Percentiles rank a stretch among this genome's conserved stretches.
phyloP scores from a whole-genome alignment of 2,888 invertebrate genomes.

The Watsonalla binaria region DNA sequence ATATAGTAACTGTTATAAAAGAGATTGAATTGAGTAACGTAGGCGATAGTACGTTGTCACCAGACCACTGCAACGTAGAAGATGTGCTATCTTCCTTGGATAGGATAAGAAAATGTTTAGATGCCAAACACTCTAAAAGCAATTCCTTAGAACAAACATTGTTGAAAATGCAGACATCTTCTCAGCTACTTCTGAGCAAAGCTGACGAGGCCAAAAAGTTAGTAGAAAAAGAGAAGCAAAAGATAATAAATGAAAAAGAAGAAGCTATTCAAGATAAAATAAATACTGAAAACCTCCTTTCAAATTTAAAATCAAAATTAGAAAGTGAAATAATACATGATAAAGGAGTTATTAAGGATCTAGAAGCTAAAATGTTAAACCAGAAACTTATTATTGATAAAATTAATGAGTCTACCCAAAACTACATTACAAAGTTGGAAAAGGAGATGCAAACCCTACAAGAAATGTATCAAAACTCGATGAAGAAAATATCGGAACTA shows the following conservation, averaged over 20 bases:
- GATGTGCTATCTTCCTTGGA: constrained; percentile 48
- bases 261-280: constrained; percentile 49
- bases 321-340: constrained; percentile 44
- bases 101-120: constrained; percentile 43
- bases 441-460: constrained; percentile 46
- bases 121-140: constrained; percentile 39
- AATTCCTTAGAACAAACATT: constrained; percentile 49
- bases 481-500: constrained; percentile 33
- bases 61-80: constrained; percentile 38
- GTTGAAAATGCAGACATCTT: constrained; percentile 55
- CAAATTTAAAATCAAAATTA: constrained; percentile 40
- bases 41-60: constrained; percentile 49
- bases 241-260: constrained; percentile 60
- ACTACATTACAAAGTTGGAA: constrained; percentile 47
- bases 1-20: constrained; percentile 50
- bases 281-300: constrained; percentile 44
- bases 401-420: constrained; percentile 46
- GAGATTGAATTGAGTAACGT: constrained; percentile 52
- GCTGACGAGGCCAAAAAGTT: constrained; percentile 63
- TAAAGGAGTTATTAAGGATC: constrained; percentile 45
- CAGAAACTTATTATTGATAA: constrained; percentile 56
- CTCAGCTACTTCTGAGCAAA: constrained; percentile 57
- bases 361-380: constrained; percentile 54
- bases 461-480: constrained; percentile 41
- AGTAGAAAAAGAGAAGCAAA: constrained; percentile 63